A percentile compares a stretch with the other conserved stretches of the same genome.
Conservation (phyloP, 2,113 vertebrate genomes). For the Mastomys coucha region DNA sequence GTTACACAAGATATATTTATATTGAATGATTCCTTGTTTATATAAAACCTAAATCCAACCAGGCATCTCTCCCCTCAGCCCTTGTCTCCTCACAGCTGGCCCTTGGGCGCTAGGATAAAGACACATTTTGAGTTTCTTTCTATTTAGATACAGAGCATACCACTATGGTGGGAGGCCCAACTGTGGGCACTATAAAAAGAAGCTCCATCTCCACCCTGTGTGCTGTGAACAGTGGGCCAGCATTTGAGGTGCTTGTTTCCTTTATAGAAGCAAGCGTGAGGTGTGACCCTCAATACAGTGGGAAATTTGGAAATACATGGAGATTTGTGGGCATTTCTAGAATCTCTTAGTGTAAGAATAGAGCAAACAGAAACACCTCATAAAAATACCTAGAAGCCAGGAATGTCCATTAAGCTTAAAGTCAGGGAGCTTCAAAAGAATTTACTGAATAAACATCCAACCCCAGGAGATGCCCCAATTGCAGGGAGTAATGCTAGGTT, state of each 20-base stretch:
- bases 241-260: not conserved
- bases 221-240: not conserved
- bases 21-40: not conserved
- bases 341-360: not conserved
- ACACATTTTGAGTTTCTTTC: not conserved
- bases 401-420: no score
- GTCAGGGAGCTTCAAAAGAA: no score
- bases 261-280: not conserved
- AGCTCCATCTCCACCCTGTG: not conserved
- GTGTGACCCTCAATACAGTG: not conserved
- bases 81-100: not conserved
- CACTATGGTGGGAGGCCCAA: not conserved
- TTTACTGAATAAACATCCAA: no score
- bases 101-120: not conserved
- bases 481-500: no score
- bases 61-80: not conserved
- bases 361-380: no score
- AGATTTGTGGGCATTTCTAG: not conserved
- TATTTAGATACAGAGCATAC: not conserved
- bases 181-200: not conserved
- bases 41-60: slow-evolving; percentile 19
- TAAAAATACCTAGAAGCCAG: no score
- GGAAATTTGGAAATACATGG: not conserved
- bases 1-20: not conserved
- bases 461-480: no score